These are phyloP conservation scores for Prosapia bicincta DNA, from an alignment of 2,888 invertebrate species.

Conservation along the genomic window DNA sequence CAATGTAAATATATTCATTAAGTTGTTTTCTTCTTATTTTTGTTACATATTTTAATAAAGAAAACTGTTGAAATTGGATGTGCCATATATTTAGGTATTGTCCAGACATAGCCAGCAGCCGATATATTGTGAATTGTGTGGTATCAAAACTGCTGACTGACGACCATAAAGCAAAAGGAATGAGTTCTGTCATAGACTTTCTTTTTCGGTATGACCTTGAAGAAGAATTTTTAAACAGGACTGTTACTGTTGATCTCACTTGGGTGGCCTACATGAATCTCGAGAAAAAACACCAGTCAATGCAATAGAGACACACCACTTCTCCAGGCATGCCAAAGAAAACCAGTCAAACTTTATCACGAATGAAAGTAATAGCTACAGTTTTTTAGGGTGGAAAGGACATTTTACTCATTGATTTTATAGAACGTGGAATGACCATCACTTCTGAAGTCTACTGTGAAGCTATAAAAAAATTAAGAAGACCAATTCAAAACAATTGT, in stretches of 20 bases:
- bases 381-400: background rate
- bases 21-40: no score
- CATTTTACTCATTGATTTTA: background rate
- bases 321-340: slow-evolving; percentile 8
- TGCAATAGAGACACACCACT: background rate
- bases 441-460: slow-evolving; percentile 11
- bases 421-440: slow-evolving; percentile 2
- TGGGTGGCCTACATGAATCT: background rate
- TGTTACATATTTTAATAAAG: no score
- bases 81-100: no score
- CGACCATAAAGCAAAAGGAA: no score
- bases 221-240: background rate
- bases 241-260: background rate
- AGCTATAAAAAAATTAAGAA: background rate
- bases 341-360: background rate
- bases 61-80: no score
- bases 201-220: background rate
- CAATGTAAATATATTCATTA: no score
- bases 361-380: background rate
- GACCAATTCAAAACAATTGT: background rate
- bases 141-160: no score
- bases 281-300: slow-evolving; percentile 7
- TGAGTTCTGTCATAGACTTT: background rate
- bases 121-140: no score
- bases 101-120: no score